phyloP scores from a whole-genome alignment of 2,888 invertebrate species.

The Trimorus sp. region DNA sequence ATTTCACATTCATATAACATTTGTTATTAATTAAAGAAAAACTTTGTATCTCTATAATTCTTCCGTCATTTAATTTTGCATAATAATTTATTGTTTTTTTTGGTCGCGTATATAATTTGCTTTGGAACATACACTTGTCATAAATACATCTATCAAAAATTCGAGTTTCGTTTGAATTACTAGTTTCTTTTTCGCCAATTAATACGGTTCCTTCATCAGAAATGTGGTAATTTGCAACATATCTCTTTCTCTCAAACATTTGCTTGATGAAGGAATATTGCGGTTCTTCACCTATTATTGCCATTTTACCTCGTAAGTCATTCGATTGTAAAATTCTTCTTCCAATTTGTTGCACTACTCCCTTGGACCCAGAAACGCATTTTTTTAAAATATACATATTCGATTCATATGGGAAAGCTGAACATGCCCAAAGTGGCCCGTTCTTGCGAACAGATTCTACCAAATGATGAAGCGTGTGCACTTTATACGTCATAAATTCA shows the following conservation, averaged over 20 bases:
- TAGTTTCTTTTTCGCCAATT: conserved; percentile 6
- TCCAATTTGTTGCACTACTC: conserved; percentile 25
- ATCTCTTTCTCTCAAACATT: conserved; percentile 1
- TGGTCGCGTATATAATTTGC: conserved; percentile 13
- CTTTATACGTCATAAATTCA: conserved; percentile 37
- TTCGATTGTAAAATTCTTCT: conserved; percentile 13
- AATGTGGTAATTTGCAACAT: too few relatives aligned
- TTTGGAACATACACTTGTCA: not conserved
- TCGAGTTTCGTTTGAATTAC: not conserved
- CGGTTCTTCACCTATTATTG: conserved; percentile 1
- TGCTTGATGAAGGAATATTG: conserved; percentile 10
- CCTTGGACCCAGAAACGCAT: conserved; percentile 20
- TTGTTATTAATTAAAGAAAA: conserved; percentile 24
- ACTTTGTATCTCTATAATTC: conserved; percentile 10
- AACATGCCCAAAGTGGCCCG: not conserved
- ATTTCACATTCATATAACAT: conserved; percentile 24
- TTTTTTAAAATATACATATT: conserved; percentile 29
- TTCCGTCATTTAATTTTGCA: conserved; percentile 9
- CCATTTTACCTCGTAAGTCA: conserved; percentile 21
- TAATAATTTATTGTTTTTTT: conserved; percentile 17
- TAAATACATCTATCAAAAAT: conserved; percentile 3
- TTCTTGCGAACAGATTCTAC: not conserved
- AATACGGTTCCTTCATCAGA: conserved; percentile 9
- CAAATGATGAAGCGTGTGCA: conserved; percentile 21
- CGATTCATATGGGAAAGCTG: conserved; percentile 24